Percentiles rank a stretch among this genome's conserved stretches.
These are phyloP conservation scores for Dryadula phaetusa DNA, from an alignment of 2,888 invertebrate genomes.

Conservation along the genomic window DNA sequence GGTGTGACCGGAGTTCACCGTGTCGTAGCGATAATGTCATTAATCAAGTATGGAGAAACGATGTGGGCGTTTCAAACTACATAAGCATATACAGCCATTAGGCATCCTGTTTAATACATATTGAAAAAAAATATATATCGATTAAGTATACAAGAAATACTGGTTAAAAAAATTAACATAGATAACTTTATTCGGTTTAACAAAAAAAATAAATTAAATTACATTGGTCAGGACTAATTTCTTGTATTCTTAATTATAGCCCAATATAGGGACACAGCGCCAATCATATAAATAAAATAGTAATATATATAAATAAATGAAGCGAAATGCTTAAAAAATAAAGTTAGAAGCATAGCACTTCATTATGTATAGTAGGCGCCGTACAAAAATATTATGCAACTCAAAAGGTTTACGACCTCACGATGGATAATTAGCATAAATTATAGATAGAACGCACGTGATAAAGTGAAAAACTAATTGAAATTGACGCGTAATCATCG, in stretches of 20 bases:
- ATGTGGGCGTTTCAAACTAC: conserved; percentile 21
- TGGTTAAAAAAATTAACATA: background rate
- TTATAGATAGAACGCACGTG: conserved; percentile 14
- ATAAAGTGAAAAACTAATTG: conserved; percentile 21
- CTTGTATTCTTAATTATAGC: no score
- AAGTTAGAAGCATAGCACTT: background rate
- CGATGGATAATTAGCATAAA: conserved; percentile 26
- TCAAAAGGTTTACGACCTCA: conserved; percentile 30
- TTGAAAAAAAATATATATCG: conserved; percentile 8
- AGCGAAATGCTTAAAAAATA: background rate
- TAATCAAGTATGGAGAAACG: conserved; percentile 27
- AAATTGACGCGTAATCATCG: conserved; percentile 13
- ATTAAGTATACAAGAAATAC: background rate
- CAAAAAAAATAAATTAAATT: no score
- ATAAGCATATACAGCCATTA: conserved; percentile 2
- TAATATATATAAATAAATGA: no score
- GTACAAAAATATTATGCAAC: conserved; percentile 24
- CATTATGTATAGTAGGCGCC: background rate
- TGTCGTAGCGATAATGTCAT: conserved; percentile 30
- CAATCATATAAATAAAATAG: no score
- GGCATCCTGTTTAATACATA: conserved; percentile 6
- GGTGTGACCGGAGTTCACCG: conserved; percentile 25
- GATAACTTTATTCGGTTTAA: no score
- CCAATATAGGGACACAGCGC: no score
- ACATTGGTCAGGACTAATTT: no score